Evolutionary conservation across 2,797 vertebrate species (phyloP), one percentile per base, ranked within the genome.

Genomic region (Chelonia mydas): DNA sequence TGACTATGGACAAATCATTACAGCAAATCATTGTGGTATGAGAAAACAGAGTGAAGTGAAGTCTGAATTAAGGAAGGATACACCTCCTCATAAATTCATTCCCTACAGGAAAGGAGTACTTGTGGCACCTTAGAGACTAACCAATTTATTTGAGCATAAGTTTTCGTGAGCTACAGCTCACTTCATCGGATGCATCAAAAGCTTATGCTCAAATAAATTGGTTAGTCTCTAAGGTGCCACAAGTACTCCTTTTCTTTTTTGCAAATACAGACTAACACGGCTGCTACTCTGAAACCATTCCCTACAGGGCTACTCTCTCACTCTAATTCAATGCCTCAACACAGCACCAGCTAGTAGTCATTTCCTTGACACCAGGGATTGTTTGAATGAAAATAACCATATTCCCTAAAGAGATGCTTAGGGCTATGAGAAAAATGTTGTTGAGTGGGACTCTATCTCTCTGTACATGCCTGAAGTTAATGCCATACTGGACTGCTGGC

Each of bases 331-430:
- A 57, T 81, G 57, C 1, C 57, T 90, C 88, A 47, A 45, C 11
- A 31, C 15, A 83, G 72, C 37, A 87, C 13, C 27, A 68, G 15
- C 79, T 81, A 83, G 72, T 85, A 85, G n/a, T 8, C 51, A 27
- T 87, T 80, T 83, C 86, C 57, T 83, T 87, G 51, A 51, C 25
- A 61, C 33, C 31, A 89, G 81, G 8, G 50, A n/a, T 83, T 93
- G 31, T 84, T 92, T 89, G 85, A 92, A 93, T 55, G 33, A 84
- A 94, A 95, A 93, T 91, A 95, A 41, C 86, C n/a, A 72, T 47
- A 57, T 13, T 89, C 90, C 84, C 15, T 92, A 81, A 90, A 92
- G 49, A n/a, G 80, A 50, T 68, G 37, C 51, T 93, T 41, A 61
- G 51, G 84, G 37, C 59, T 88, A 65, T 53, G 80, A 84, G 65